These are phyloP conservation scores for Onychomys leucogaster DNA, from an alignment of 2,797 vertebrate species.

Conservation along the genomic window DNA sequence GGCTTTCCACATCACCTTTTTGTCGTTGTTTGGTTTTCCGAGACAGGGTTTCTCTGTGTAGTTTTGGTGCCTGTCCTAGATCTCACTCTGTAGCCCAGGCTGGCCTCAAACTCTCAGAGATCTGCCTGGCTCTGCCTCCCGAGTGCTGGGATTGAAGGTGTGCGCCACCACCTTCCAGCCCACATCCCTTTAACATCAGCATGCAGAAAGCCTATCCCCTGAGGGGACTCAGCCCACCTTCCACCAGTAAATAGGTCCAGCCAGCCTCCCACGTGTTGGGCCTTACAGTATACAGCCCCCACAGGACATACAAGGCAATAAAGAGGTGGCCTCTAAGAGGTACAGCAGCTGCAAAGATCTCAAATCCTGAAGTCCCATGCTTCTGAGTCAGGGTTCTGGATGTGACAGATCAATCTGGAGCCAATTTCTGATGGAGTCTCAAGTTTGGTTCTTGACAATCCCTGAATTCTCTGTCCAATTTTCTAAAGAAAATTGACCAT, in stretches of 20 bases:
- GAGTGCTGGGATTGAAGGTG: too few relatives aligned
- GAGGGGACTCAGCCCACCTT: not conserved
- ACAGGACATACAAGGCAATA: conserved; percentile 74
- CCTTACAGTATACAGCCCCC: not conserved
- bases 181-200: not conserved
- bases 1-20: not conserved
- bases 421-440: conserved; percentile 43
- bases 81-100: too few relatives aligned
- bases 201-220: not conserved
- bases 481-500: conserved; percentile 46
- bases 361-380: conserved; percentile 64
- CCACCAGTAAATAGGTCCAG: not conserved
- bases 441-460: conserved; percentile 29
- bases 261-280: not conserved
- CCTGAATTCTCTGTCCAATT: conserved; percentile 47
- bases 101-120: too few relatives aligned
- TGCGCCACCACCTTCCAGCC: too few relatives aligned
- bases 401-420: conserved; percentile 46
- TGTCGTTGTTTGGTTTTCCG: too few relatives aligned
- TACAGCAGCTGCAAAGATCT: conserved; percentile 62
- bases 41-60: too few relatives aligned
- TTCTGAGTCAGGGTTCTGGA: conserved; percentile 41
- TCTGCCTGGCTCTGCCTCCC: too few relatives aligned
- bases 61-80: too few relatives aligned
- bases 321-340: conserved; percentile 71